Percentiles rank a stretch among this genome's conserved stretches.
These are phyloP conservation scores for Orchestia grillus DNA, from an alignment of 1,140 invertebrate species.

Conservation along the genomic window DNA sequence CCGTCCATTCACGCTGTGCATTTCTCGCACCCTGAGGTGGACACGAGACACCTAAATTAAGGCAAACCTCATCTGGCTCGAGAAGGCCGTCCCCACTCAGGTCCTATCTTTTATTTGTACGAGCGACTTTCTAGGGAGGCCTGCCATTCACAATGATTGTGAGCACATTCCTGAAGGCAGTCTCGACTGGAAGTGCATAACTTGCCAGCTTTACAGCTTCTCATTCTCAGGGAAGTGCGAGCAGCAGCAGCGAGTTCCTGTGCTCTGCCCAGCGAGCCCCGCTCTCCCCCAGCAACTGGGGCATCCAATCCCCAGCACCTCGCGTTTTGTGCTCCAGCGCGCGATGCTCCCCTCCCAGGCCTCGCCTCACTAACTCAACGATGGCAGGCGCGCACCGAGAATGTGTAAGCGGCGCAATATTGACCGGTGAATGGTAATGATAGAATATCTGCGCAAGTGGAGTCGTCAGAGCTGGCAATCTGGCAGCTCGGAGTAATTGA, in stretches of 20 bases:
- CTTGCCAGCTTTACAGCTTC: background rate
- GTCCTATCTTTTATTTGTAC: background rate
- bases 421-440: background rate
- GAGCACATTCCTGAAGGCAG: background rate
- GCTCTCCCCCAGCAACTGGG: background rate
- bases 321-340: background rate
- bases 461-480: background rate
- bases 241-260: background rate
- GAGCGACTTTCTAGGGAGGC: background rate
- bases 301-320: background rate
- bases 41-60: background rate
- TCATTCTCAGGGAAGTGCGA: background rate
- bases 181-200: background rate
- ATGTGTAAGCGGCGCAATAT: background rate
- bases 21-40: background rate
- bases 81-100: background rate
- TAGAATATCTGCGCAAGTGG: background rate
- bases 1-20: background rate
- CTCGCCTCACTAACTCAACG: background rate
- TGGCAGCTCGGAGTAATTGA: background rate
- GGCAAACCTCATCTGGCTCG: background rate
- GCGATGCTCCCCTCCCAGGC: background rate
- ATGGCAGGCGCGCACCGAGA: background rate
- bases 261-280: background rate
- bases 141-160: slow-evolving; percentile 8